Conservation (phyloP, 2,113 vertebrate species). For the Phalacrocorax carbo region DNA sequence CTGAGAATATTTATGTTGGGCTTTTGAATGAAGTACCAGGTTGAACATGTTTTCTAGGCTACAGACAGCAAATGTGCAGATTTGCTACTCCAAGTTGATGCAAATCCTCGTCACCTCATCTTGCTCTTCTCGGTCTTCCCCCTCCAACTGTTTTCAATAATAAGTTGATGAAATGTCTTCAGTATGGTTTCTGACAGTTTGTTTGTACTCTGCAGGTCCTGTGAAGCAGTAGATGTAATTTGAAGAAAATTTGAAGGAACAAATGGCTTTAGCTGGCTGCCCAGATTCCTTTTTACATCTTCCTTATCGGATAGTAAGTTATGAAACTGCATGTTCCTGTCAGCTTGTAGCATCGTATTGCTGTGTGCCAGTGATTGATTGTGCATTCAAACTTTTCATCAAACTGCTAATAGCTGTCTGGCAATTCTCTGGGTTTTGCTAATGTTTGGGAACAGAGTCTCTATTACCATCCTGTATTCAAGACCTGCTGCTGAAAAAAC, state of each 20-base stretch:
- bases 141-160: slow-evolving; percentile 37
- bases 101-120: neutral
- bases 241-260: slow-evolving; percentile 66
- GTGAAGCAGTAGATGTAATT: slow-evolving; percentile 64
- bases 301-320: slow-evolving; percentile 77
- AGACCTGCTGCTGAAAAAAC: neutral
- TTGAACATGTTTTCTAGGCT: neutral
- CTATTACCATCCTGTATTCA: neutral
- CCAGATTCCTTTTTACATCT: slow-evolving; percentile 90
- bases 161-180: slow-evolving; percentile 54
- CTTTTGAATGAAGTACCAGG: neutral
- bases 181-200: slow-evolving; percentile 59
- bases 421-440: slow-evolving; percentile 20
- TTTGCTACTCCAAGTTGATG: neutral
- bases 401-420: slow-evolving; percentile 43
- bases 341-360: slow-evolving; percentile 9
- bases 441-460: neutral
- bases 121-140: neutral
- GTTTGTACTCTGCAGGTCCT: slow-evolving; percentile 65
- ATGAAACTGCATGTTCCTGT: slow-evolving; percentile 25
- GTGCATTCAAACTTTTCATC: slow-evolving; percentile 41
- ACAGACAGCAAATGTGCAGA: neutral
- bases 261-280: slow-evolving; percentile 89
- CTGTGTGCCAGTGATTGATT: slow-evolving; percentile 10
- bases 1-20: neutral